phyloP scores from a whole-genome alignment of 2,113 vertebrate genomes.

The Daboia siamensis region DNA sequence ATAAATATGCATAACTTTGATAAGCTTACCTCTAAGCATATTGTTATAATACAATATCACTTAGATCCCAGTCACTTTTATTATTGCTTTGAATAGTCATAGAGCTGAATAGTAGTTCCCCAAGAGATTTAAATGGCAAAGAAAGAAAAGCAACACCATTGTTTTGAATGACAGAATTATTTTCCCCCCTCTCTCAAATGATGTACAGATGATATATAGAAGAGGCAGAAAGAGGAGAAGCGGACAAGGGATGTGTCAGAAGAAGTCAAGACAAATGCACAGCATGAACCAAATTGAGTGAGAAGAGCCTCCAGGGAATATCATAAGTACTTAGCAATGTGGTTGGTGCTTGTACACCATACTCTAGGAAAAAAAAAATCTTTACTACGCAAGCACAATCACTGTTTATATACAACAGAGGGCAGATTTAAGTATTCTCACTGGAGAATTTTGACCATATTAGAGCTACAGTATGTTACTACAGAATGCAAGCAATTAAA shows the following conservation, averaged over 20 bases:
- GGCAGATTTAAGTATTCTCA: neutral
- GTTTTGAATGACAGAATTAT: neutral
- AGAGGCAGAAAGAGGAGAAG: neutral
- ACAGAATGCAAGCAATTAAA: neutral
- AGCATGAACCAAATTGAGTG: neutral
- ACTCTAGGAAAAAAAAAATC: neutral
- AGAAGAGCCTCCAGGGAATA: neutral
- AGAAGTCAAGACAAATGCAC: neutral
- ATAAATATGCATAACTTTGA: constrained; percentile 17
- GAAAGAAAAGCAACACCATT: neutral
- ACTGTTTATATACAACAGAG: neutral
- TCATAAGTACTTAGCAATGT: neutral
- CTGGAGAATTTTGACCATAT: neutral
- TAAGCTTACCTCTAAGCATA: neutral
- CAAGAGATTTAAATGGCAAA: neutral
- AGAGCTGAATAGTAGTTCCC: neutral
- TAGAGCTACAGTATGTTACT: neutral
- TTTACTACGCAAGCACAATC: neutral
- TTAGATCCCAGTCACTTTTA: constrained; percentile 14
- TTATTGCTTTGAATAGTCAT: constrained; percentile 12
- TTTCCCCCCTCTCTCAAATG: neutral
- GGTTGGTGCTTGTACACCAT: neutral
- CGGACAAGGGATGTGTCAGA: neutral
- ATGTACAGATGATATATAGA: too few relatives aligned
- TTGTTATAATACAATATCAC: constrained; percentile 24